Evolutionary conservation across 2,797 vertebrate species (phyloP).

Genomic region (Chelidonichthys spinosus): DNA sequence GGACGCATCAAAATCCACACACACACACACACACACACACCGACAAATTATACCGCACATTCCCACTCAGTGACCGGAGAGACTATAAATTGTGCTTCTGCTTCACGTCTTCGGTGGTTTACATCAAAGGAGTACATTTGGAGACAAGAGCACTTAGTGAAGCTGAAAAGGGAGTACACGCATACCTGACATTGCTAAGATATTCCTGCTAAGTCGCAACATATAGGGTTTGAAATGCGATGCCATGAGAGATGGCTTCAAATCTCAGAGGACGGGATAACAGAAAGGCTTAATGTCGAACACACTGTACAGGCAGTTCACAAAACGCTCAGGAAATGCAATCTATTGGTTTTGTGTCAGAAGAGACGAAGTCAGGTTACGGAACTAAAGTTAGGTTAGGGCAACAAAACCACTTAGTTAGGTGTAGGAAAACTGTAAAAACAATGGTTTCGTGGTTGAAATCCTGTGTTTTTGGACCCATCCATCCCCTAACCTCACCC

Average conservation of each 20-base stretch:
- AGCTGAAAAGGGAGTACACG: constrained; percentile 16
- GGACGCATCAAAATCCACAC: no score
- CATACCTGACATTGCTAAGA: constrained; percentile 35
- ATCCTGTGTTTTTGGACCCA: no score
- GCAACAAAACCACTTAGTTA: no score
- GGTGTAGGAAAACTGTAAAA: no score
- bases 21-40: no score
- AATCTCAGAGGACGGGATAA: neutral
- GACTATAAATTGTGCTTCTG: constrained; percentile 65
- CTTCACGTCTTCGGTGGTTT: constrained; percentile 53
- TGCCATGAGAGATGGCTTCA: neutral
- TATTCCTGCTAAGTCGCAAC: constrained; percentile 21
- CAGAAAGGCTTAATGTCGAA: neutral
- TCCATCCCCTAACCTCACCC: no score
- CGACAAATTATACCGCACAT: constrained; percentile 58
- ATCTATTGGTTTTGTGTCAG: no score
- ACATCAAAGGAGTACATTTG: constrained; percentile 58
- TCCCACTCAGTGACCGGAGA: constrained; percentile 63
- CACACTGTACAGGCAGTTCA: neutral
- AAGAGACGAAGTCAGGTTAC: no score
- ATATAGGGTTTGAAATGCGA: constrained; percentile 20
- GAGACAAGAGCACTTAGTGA: constrained; percentile 28
- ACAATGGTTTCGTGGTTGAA: no score
- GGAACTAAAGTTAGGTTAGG: no score
- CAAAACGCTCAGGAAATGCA: no score